Evolutionary conservation across 2,797 vertebrate genomes (phyloP), one percentile per base, ranked within the genome.

Genomic region (Coranthus polyacanthus): DNA sequence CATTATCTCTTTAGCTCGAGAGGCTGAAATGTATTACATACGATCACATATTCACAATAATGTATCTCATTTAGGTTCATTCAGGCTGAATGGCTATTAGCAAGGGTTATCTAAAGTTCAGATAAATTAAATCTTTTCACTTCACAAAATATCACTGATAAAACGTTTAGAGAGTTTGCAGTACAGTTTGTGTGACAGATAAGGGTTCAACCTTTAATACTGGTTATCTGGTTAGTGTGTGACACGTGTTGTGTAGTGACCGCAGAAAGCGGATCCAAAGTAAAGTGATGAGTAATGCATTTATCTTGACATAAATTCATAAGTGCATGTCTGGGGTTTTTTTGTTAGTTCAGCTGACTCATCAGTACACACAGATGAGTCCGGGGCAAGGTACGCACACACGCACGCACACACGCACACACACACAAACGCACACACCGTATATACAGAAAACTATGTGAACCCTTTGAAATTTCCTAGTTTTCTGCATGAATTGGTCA

Each of bases 371-470:
- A 55, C 64, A 26, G 43, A 66, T 52, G 71, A 70, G 77, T 79
- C 54, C 68, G 75, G 82, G 79, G 38, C 81, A 88, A 84, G 63
- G 84, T 88, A 74, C 79, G 82, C 60, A 80, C 59, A 81, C 62
- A 60, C 69, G 64, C 17, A 21, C 18, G 51, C 24, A 26, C 24
- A 10, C 29, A 32, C 29, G 3, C 29, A 10, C 9, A 6, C 3
- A 2, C 7, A 32, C 29, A 32, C 29, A 32, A 32, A 9, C 29
- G 10, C 9, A 32, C 29, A 32, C 29, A 32, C 29, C 8, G 24
- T 26, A 26, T 26, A 32, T 32, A n/a, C n/a, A n/a, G n/a, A n/a
- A n/a, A n/a, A n/a, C n/a, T n/a, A n/a, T n/a, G n/a, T n/a, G n/a
- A n/a, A n/a, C n/a, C n/a, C n/a, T n/a, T n/a, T n/a, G n/a, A n/a